Evolutionary conservation across 2,797 vertebrate species (phyloP), one percentile per base, ranked within the genome.

Genomic region (Thalassophryne amazonica): DNA sequence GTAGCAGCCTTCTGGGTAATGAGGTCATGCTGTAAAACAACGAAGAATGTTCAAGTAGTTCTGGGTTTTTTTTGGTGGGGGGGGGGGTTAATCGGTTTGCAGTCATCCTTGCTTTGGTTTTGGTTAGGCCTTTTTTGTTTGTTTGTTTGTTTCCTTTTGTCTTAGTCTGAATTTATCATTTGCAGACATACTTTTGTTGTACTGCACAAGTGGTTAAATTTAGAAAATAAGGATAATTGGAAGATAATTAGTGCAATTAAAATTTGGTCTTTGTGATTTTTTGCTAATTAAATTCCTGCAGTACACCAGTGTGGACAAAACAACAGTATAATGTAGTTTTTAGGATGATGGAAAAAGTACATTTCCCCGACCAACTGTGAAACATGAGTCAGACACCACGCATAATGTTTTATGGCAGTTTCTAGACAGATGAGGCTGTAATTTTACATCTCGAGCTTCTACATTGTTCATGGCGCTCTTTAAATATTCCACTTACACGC

Each of bases 391-490:
- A 23, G 27, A 61, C 20, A 49, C 64, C 52, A 47, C 51, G 53
- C 63, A 52, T 41, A 60, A 62, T 48, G 36, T 24, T 27, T 36
- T 41, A 69, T 30, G 11, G 56, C 58, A 82, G 82, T 83, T 74
- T 76, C 71, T 56, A 59, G 57, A 40, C 33, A 53, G 57, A 69
- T 60, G 7, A 70, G 33, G 16, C 54, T 63, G 52, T 24, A 53
- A 50, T 72, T 73, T 80, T 28, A 65, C 36, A 64, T 77, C 60
- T 45, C 46, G 47, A 51, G 53, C 33, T 23, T 70, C 45, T 47
- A 41, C 47, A 54, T 53, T 20, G 25, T 48, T 66, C 53, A 61
- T 75, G 76, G 77, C 80, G 76, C 58, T 70, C 34, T 58, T 65
- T 64, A 70, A 74, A 78, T 35, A 7, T 69, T 58, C 12, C 41